Evolutionary conservation across 2,888 invertebrate species (phyloP).

Genomic region (Drosophila infuscata): DNA sequence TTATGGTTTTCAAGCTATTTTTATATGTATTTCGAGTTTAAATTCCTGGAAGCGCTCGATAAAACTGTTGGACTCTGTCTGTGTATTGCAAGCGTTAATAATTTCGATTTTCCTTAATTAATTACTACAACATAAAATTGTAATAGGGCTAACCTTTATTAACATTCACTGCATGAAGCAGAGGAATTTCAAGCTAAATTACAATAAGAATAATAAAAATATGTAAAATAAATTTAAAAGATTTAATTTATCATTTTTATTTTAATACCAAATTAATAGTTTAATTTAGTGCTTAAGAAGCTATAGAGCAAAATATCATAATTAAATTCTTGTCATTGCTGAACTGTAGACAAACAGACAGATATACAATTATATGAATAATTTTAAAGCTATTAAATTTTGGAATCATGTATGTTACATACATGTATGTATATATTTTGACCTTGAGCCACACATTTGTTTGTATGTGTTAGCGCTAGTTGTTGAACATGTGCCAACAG

Average conservation of each 20-base stretch:
- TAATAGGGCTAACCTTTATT: background rate
- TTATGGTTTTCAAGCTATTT: conserved; percentile 59
- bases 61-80: conserved; percentile 3
- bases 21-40: conserved; percentile 39
- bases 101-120: conserved; percentile 7
- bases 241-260: background rate
- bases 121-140: background rate
- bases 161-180: background rate
- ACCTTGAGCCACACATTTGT: conserved; percentile 55
- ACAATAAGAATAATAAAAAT: background rate
- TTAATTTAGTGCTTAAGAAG: background rate
- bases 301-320: background rate
- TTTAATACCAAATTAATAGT: background rate
- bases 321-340: background rate
- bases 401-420: background rate
- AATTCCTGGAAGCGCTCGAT: conserved; percentile 56
- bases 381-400: conserved; percentile 7
- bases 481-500: conserved; percentile 47
- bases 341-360: background rate
- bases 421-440: conserved; percentile 23
- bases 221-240: background rate
- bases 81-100: conserved; percentile 8
- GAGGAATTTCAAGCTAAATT: background rate
- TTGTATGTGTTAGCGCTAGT: conserved; percentile 4
- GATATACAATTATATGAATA: background rate